Percentiles rank a stretch among this genome's conserved stretches.
These are phyloP conservation scores for Pristionchus fissidentatus DNA, from an alignment of 2,888 invertebrate genomes.

Conservation along the genomic window DNA sequence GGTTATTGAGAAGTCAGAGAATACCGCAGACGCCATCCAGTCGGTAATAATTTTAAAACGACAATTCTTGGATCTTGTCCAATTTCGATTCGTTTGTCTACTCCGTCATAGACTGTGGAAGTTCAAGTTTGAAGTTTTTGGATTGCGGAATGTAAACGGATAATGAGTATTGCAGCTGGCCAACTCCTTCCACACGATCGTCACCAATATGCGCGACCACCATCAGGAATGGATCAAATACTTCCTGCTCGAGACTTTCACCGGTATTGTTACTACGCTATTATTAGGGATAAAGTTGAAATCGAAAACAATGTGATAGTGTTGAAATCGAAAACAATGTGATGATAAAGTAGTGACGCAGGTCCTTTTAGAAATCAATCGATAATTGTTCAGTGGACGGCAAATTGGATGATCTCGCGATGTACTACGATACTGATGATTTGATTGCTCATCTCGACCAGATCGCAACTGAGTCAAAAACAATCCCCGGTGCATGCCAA, in stretches of 20 bases:
- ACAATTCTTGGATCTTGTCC: neutral
- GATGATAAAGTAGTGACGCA: neutral
- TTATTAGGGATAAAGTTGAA: neutral
- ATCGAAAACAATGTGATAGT: neutral
- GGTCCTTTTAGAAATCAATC: neutral
- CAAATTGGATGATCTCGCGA: neutral
- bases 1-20: slow-evolving; percentile 7
- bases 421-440: slow-evolving; percentile 37
- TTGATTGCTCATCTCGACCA: neutral
- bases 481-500: slow-evolving; percentile 11
- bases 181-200: neutral
- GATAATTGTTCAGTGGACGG: neutral
- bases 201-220: neutral
- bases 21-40: slow-evolving; percentile 21
- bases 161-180: neutral
- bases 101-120: no score
- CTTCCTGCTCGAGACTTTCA: slow-evolving; percentile 2
- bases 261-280: neutral
- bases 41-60: neutral
- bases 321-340: no score
- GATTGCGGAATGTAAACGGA: neutral
- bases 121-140: no score
- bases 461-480: neutral
- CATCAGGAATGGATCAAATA: slow-evolving; percentile 26
- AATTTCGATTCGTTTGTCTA: no score